A percentile compares a stretch with the other conserved stretches of the same genome.
Conservation (phyloP, 2,888 invertebrate species). For the Troides aeacus region DNA sequence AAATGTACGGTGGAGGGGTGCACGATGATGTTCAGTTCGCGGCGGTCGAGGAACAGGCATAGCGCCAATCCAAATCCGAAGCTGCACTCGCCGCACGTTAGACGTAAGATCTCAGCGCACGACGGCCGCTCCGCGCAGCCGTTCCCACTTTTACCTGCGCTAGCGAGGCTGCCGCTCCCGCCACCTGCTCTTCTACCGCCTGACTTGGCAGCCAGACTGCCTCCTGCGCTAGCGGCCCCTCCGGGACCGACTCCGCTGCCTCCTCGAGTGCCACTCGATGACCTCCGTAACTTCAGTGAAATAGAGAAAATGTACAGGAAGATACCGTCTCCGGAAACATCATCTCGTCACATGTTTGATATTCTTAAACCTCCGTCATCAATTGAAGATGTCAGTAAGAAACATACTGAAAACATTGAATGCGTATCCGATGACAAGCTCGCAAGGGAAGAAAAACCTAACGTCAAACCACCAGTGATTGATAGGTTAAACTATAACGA, state of each 20-base stretch:
- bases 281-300: slow-evolving; percentile 76
- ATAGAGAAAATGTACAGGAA: slow-evolving; percentile 78
- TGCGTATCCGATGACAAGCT: slow-evolving; percentile 55
- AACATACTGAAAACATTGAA: slow-evolving; percentile 67
- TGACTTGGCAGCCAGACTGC: slow-evolving; percentile 73
- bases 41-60: slow-evolving; percentile 96
- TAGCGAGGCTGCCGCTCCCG: slow-evolving; percentile 85
- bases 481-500: slow-evolving; percentile 72
- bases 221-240: slow-evolving; percentile 53
- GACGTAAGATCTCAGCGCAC: slow-evolving; percentile 95
- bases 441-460: slow-evolving; percentile 51
- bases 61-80: slow-evolving; percentile 99
- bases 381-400: slow-evolving; percentile 61
- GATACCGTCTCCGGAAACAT: slow-evolving; percentile 60
- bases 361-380: slow-evolving; percentile 53
- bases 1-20: slow-evolving; percentile 98
- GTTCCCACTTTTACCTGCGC: slow-evolving; percentile 85
- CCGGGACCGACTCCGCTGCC: slow-evolving; percentile 73
- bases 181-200: slow-evolving; percentile 84
- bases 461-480: slow-evolving; percentile 49
- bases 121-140: slow-evolving; percentile 93
- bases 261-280: slow-evolving; percentile 72
- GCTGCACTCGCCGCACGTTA: slow-evolving; percentile 95
- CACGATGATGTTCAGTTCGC: slow-evolving; percentile 98
- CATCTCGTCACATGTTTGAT: slow-evolving; percentile 59